These are phyloP conservation scores for Triops cancriformis DNA, from an alignment of 1,140 invertebrate genomes.

Conservation along the genomic window DNA sequence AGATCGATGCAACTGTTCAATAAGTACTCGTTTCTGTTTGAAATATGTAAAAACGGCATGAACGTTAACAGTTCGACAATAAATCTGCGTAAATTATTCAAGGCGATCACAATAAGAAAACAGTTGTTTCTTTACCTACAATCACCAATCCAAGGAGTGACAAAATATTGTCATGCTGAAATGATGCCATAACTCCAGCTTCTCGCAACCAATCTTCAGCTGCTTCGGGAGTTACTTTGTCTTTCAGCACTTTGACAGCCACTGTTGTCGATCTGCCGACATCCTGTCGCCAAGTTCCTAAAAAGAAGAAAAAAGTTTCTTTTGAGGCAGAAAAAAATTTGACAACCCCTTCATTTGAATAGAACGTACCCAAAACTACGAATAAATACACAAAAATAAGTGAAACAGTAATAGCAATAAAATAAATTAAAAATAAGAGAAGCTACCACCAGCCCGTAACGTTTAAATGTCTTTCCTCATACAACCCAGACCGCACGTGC, in stretches of 20 bases:
- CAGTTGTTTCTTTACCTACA: constrained; percentile 46
- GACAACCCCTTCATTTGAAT: too few relatives aligned
- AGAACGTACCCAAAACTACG: too few relatives aligned
- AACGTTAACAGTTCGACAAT: too few relatives aligned
- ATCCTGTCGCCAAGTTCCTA: constrained; percentile 28
- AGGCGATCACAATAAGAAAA: not conserved
- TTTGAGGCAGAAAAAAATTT: constrained; percentile 9
- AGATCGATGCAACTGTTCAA: too few relatives aligned
- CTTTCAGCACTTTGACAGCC: constrained; percentile 78
- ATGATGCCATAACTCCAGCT: constrained; percentile 82
- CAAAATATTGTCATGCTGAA: constrained; percentile 80
- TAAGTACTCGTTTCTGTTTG: too few relatives aligned
- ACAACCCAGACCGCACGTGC: too few relatives aligned
- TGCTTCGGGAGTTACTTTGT: constrained; percentile 65
- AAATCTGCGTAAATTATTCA: too few relatives aligned
- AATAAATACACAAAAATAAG: too few relatives aligned
- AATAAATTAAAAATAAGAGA: too few relatives aligned
- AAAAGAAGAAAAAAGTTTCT: constrained; percentile 18
- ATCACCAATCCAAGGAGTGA: constrained; percentile 68
- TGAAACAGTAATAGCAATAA: too few relatives aligned
- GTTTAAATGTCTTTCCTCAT: too few relatives aligned
- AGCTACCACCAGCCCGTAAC: too few relatives aligned
- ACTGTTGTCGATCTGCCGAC: constrained; percentile 46
- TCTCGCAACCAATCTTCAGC: constrained; percentile 78
- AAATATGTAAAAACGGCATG: not conserved